These are phyloP conservation scores for Australoheros scitulus DNA, from an alignment of 2,113 vertebrate genomes.

Conservation along the genomic window DNA sequence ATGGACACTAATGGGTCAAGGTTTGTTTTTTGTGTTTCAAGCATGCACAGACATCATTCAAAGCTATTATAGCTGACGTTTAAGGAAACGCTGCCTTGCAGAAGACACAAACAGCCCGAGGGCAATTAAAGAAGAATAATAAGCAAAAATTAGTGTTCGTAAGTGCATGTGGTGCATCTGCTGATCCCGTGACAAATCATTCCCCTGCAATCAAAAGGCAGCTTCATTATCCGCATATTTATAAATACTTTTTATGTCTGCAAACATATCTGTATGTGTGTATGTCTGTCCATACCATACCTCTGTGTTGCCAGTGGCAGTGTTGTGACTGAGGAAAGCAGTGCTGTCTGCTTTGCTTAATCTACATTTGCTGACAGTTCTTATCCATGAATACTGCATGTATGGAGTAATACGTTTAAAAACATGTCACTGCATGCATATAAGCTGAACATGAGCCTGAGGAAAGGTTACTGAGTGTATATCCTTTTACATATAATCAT, in stretches of 20 bases:
- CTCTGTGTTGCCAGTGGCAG: conserved; percentile 31
- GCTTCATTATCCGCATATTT: conserved; percentile 39
- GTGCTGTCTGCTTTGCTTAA: not conserved
- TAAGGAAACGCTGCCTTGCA: conserved; percentile 44
- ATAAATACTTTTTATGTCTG: conserved; percentile 41
- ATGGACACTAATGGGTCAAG: conserved; percentile 68
- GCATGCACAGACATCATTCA: conserved; percentile 46
- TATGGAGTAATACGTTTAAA: not conserved
- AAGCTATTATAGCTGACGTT: conserved; percentile 56
- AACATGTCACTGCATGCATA: not conserved
- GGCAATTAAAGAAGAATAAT: conserved; percentile 49
- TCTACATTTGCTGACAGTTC: not conserved
- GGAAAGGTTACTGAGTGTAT: not conserved
- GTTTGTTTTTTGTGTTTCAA: conserved; percentile 55
- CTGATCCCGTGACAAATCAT: conserved; percentile 11
- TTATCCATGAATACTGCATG: conserved; percentile 18
- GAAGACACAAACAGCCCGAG: conserved; percentile 59
- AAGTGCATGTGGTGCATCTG: conserved; percentile 17
- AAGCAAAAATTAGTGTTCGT: conserved; percentile 37
- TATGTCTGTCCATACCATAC: not conserved
- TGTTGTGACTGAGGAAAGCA: conserved; percentile 57
- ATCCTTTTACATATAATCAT: not conserved
- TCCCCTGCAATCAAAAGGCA: conserved; percentile 11
- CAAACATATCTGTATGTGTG: not conserved
- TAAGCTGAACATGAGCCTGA: not conserved